A percentile compares a stretch with the other conserved stretches of the same genome.
These are phyloP conservation scores for Drosophila watanabei DNA, from an alignment of 1,140 invertebrate species.

Conservation along the genomic window DNA sequence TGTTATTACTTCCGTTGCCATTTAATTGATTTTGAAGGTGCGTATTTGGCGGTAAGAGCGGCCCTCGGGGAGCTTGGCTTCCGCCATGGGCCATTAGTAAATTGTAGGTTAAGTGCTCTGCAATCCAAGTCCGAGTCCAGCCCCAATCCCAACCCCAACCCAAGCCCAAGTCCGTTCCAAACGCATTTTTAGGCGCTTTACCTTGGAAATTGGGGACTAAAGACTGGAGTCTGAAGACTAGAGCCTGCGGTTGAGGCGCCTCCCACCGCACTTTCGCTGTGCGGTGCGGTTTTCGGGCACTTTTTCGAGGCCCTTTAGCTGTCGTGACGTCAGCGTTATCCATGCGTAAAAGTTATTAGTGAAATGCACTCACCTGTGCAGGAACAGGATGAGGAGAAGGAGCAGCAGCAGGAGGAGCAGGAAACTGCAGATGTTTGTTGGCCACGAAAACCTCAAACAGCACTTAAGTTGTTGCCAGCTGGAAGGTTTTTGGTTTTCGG, in stretches of 20 bases:
- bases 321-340: conserved; percentile 57
- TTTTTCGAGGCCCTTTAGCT: conserved; percentile 53
- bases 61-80: conserved; percentile 24
- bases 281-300: conserved; percentile 66
- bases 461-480: conserved; percentile 78
- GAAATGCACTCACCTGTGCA: conserved; percentile 62
- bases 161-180: conserved; percentile 13
- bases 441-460: conserved; percentile 75
- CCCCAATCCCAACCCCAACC: neutral
- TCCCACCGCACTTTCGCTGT: conserved; percentile 65
- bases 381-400: neutral
- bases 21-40: conserved; percentile 84
- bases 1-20: conserved; percentile 82
- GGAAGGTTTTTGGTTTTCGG: conserved; percentile 48
- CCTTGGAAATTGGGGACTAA: conserved; percentile 50
- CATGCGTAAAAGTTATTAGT: conserved; percentile 83
- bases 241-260: conserved; percentile 48
- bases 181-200: conserved; percentile 53
- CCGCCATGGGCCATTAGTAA: conserved; percentile 73
- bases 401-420: neutral
- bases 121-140: conserved; percentile 7
- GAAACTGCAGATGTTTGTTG: conserved; percentile 48
- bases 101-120: conserved; percentile 81
- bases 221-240: conserved; percentile 12
- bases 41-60: conserved; percentile 30